A percentile compares a stretch with the other conserved stretches of the same genome.
Evolutionary conservation across 2,888 invertebrate species (phyloP).

Genomic region (Mellilla xanthometata): DNA sequence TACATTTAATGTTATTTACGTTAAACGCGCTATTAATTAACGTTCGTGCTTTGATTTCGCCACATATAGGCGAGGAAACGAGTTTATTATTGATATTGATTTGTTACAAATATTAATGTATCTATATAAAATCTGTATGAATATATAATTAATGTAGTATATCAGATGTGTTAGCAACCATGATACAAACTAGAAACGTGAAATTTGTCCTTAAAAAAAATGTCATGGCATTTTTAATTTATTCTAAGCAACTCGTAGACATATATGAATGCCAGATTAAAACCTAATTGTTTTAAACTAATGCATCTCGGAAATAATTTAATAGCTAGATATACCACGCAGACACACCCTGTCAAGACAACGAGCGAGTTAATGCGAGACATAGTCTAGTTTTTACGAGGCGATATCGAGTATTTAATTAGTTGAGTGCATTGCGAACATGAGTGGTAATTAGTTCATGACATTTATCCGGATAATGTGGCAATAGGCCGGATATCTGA

Average conservation of each 20-base stretch:
- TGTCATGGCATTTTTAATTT: too few species aligned
- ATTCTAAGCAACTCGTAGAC: too few species aligned
- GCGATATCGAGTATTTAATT: conserved; percentile 28
- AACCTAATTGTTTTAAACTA: too few species aligned
- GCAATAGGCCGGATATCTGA: conserved; percentile 12
- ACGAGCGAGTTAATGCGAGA: conserved; percentile 18
- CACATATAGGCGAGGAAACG: neutral
- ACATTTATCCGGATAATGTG: conserved; percentile 14
- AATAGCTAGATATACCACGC: neutral
- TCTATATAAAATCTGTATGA: too few species aligned
- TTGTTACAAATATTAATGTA: too few species aligned
- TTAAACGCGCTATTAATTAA: conserved; percentile 10
- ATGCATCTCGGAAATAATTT: too few species aligned
- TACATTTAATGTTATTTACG: conserved; percentile 30
- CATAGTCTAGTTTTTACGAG: conserved; percentile 26
- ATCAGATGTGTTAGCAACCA: too few species aligned
- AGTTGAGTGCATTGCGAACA: conserved; percentile 28
- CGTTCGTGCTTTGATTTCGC: neutral
- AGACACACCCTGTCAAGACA: neutral
- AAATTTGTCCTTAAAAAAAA: too few species aligned
- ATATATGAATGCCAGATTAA: too few species aligned
- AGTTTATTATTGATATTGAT: too few species aligned
- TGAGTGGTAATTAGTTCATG: conserved; percentile 21
- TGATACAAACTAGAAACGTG: too few species aligned
- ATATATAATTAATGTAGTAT: too few species aligned